Evolutionary conservation across 2,888 invertebrate genomes (phyloP).

Genomic region (Lasius fuliginosus): DNA sequence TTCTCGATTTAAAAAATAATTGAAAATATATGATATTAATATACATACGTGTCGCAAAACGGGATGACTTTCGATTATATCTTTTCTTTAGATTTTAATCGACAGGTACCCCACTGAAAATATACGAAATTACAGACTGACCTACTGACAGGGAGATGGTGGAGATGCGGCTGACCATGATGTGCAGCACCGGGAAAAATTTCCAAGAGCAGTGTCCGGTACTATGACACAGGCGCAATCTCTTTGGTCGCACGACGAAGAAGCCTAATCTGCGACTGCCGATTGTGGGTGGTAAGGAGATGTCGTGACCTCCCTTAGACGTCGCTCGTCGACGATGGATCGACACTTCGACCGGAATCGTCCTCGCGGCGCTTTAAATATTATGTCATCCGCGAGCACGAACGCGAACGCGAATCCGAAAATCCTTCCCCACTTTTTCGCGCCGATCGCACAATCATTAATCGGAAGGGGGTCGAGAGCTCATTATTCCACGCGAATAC

Average conservation of each 20-base stretch:
- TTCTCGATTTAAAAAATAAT: background rate
- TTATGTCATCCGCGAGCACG: constrained; percentile 63
- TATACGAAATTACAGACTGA: constrained; percentile 54
- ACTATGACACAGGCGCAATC: constrained; percentile 1
- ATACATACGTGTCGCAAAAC: background rate
- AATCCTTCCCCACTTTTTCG: constrained; percentile 39
- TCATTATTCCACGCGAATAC: background rate
- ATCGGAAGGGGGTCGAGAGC: background rate
- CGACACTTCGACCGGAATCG: constrained; percentile 31
- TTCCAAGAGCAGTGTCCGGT: background rate
- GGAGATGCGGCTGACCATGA: constrained; percentile 70
- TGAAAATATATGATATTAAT: background rate
- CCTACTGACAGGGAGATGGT: constrained; percentile 67
- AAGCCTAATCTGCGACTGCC: constrained; percentile 54
- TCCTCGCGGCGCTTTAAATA: constrained; percentile 70
- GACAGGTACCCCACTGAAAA: background rate
- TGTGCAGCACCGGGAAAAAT: constrained; percentile 18
- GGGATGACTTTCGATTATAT: background rate
- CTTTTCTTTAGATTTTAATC: background rate
- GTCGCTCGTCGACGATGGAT: constrained; percentile 32
- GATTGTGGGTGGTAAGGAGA: constrained; percentile 49
- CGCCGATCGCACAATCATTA: background rate
- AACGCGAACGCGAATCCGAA: constrained; percentile 52
- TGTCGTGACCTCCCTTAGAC: constrained; percentile 23
- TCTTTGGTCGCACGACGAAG: constrained; percentile 26